Base-by-base conservation (phyloP, 2,888 invertebrate genomes). In the Thumatha senex region DNA sequence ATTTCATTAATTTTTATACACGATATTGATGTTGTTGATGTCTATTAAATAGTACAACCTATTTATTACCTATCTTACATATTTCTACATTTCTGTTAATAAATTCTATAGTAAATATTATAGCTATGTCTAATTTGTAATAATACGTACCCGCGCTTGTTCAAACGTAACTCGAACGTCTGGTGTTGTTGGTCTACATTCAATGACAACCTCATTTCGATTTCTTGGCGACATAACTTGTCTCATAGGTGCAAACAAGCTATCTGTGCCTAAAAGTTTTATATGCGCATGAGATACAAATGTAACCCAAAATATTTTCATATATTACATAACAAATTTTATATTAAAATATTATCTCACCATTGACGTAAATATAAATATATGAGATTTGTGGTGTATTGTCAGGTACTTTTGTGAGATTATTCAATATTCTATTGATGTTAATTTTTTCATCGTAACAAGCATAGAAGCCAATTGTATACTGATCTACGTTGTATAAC, bases 391-490 rank as follows among this genome's bases (percentile, higher is more conserved):
- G 77, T 46, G 75, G 76, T 11, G 78, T 83, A 57, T 88, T 82
- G 54, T 60, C 71, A 1, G 84, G 89, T 72, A 89, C 90, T 50
- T 77, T 80, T 18, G 70, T 61, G 38, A 89, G 62, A 47, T 80
- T 72, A 46, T 74, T 74, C 38, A 89, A 67, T 51, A 82, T 67
- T 33, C 71, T 67, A 14, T 61, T 63, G 47, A 72, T 68, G 56
- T 91, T 82, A 13, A 12, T 38, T 45, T 5, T 18, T 33, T 79
- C 71, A 63, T 93, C 92, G 45, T 88, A 82, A 68, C 94, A 94
- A 56, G 91, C 93, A 62, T 93, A 93, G 70, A 89, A 92, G 41
- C 93, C 93, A 48, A 94, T 92, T 46, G 92, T 79, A 14, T 79
- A 79, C 12, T 82, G 83, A 40, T 86, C 81, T 2, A 93, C 88